phyloP scores from a whole-genome alignment of 2,113 vertebrate species.

The Promerops cafer region DNA sequence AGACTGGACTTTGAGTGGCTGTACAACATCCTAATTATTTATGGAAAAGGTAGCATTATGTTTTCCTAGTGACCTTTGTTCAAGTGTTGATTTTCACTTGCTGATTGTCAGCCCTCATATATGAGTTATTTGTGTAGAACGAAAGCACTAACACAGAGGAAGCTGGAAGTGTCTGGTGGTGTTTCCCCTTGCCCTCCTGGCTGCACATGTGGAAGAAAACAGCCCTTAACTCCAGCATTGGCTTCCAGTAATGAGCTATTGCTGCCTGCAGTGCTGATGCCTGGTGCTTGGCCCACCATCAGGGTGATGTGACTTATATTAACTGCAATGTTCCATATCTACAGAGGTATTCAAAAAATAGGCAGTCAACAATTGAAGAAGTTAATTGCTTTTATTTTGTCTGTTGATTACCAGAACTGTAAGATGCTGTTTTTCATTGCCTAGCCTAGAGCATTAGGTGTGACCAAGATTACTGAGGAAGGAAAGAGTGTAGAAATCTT shows the following conservation, averaged over 20 bases:
- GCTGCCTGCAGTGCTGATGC: background rate
- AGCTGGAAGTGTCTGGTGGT: background rate
- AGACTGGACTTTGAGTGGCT: background rate
- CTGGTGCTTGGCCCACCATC: background rate
- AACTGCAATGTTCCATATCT: too few relatives aligned
- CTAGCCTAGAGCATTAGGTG: background rate
- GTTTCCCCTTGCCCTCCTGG: background rate
- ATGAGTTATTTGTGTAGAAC: background rate
- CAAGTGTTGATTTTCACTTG: background rate
- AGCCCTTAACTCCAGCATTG: background rate
- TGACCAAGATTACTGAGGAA: background rate
- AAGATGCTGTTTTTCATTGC: background rate
- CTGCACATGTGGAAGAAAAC: background rate
- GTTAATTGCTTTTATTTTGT: background rate
- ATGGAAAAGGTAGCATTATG: background rate
- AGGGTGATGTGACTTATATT: background rate
- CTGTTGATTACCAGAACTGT: background rate
- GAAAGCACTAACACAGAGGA: background rate
- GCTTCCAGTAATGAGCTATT: background rate
- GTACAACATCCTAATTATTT: background rate
- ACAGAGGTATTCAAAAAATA: background rate
- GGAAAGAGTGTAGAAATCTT: background rate
- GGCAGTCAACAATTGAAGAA: background rate
- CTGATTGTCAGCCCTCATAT: background rate
- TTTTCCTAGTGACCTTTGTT: background rate